Evolutionary conservation across 2,113 vertebrate species (phyloP).

Genomic region (Alethe castanea): DNA sequence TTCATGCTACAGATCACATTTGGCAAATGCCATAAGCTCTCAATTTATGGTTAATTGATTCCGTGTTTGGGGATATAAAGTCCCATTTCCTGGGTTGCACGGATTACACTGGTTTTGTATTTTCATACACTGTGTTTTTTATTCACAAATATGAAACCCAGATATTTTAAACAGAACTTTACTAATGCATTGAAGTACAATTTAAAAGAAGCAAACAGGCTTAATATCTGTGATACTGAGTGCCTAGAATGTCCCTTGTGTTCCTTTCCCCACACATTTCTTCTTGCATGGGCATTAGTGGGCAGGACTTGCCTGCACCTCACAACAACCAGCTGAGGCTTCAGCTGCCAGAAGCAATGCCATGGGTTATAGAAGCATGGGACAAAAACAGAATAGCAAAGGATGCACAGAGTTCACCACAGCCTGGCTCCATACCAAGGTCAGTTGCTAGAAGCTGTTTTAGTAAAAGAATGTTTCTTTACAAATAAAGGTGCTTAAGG

Average conservation of each 20-base stretch:
- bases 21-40: background rate
- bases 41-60: background rate
- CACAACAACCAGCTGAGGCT: background rate
- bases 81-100: background rate
- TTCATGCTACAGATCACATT: background rate
- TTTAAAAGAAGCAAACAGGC: background rate
- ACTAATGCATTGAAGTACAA: background rate
- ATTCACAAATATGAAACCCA: background rate
- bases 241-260: background rate
- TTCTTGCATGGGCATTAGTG: background rate
- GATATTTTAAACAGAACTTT: background rate
- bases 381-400: background rate
- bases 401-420: background rate
- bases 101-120: background rate
- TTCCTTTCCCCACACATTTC: background rate
- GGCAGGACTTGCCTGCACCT: background rate
- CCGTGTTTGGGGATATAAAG: background rate
- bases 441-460: background rate
- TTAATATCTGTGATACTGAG: background rate
- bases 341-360: background rate
- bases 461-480: background rate
- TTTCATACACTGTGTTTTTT: background rate
- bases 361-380: background rate
- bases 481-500: background rate
- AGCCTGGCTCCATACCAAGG: background rate